Evolutionary conservation across 2,797 vertebrate species (phyloP).

Genomic region (Taeniopygia guttata): DNA sequence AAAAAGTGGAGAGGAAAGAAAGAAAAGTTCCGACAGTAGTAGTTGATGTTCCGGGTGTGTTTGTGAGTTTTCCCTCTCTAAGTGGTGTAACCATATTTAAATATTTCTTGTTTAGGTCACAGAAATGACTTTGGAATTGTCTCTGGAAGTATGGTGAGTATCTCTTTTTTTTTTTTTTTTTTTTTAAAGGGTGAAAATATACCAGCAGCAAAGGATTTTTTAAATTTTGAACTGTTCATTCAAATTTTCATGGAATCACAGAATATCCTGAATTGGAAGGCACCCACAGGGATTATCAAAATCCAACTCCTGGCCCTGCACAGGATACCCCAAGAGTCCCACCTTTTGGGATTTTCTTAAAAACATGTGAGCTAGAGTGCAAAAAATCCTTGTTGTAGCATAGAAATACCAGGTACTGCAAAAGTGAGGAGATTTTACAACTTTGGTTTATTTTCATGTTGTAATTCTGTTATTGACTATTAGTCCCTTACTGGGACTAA

Average conservation of each 20-base stretch:
- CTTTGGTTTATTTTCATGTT: neutral
- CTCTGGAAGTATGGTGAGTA: slow-evolving; percentile 93
- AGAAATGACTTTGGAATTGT: slow-evolving; percentile 88
- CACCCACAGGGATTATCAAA: neutral
- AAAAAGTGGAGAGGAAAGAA: neutral
- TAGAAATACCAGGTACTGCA: neutral
- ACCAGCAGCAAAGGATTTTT: neutral
- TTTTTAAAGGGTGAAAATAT: neutral
- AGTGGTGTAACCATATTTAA: slow-evolving; percentile 9
- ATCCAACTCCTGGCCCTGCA: neutral
- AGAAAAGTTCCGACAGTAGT: neutral
- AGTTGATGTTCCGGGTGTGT: neutral
- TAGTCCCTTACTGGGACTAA: neutral
- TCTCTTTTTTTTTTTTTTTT: neutral
- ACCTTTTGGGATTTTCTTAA: neutral
- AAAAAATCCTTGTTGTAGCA: neutral
- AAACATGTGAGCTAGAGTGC: neutral
- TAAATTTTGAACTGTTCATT: neutral
- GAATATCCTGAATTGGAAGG: neutral
- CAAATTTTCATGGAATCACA: neutral
- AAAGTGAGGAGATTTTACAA: neutral
- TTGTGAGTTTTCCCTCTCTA: neutral
- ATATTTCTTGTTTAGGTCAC: slow-evolving; percentile 84
- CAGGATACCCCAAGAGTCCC: neutral
- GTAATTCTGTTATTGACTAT: neutral